phyloP scores from a whole-genome alignment of 2,888 invertebrate genomes.

The Drosophila basisetae region DNA sequence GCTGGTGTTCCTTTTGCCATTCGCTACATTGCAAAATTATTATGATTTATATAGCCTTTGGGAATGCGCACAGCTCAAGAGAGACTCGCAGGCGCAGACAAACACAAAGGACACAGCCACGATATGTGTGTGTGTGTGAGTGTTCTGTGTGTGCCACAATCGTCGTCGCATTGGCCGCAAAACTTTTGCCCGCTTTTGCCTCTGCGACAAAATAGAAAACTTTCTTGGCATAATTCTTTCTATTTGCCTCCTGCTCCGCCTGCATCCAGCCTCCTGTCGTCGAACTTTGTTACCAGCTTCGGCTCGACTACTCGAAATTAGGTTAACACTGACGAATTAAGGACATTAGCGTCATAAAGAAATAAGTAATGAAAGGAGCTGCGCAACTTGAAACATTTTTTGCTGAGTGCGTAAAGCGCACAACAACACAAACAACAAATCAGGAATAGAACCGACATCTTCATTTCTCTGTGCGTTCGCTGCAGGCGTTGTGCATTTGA shows the following conservation, averaged over 20 bases:
- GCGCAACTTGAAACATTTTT: constrained; percentile 63
- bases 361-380: constrained; percentile 80
- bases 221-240: constrained; percentile 81
- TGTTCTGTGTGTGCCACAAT: constrained; percentile 37
- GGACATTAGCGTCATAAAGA: constrained; percentile 82
- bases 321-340: constrained; percentile 81
- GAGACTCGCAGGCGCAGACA: constrained; percentile 55
- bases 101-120: constrained; percentile 76
- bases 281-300: constrained; percentile 57
- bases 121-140: constrained; percentile 27
- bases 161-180: constrained; percentile 79
- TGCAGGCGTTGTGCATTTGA: constrained; percentile 55
- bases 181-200: constrained; percentile 69
- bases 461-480: constrained; percentile 44
- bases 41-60: constrained; percentile 81
- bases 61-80: constrained; percentile 71
- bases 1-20: constrained; percentile 61
- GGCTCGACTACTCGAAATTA: constrained; percentile 69
- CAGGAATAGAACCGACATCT: constrained; percentile 11
- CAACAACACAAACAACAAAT: constrained; percentile 31
- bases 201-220: constrained; percentile 80
- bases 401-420: constrained; percentile 73
- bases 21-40: constrained; percentile 81
- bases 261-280: constrained; percentile 31
- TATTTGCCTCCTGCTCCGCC: constrained; percentile 49